phyloP scores from a whole-genome alignment of 2,888 invertebrate species.

The Diarsia rubi region DNA sequence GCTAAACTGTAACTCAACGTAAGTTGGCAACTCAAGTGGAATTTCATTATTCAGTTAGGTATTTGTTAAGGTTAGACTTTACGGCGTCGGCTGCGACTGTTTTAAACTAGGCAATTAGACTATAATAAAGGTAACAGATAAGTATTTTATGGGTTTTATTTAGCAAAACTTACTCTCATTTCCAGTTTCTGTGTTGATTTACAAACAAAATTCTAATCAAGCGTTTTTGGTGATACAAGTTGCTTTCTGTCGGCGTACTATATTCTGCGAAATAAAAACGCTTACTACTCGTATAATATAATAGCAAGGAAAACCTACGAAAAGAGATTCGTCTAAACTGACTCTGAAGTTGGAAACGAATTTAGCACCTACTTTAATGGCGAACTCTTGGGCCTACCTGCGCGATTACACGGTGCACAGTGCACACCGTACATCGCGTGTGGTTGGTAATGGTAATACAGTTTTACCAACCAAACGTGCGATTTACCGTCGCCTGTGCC shows the following conservation, averaged over 20 bases:
- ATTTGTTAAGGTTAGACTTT: constrained; percentile 4
- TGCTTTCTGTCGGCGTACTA: background rate
- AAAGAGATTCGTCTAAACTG: too few species aligned
- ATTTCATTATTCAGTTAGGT: constrained; percentile 42
- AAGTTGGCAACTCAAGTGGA: constrained; percentile 9
- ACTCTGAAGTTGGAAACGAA: background rate
- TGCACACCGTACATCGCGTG: too few species aligned
- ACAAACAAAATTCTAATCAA: background rate
- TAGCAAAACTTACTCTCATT: background rate
- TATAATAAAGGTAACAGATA: background rate
- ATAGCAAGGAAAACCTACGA: too few species aligned
- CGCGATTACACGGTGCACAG: too few species aligned
- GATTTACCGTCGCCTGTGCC: too few species aligned
- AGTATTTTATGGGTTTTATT: background rate
- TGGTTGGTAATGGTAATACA: too few species aligned
- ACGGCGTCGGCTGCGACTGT: background rate
- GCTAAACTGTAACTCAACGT: constrained; percentile 10
- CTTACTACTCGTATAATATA: too few species aligned
- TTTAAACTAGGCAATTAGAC: constrained; percentile 1
- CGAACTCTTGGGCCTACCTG: too few species aligned
- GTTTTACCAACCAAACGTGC: too few species aligned
- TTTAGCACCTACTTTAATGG: background rate
- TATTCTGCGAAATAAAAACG: background rate
- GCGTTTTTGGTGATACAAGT: background rate
- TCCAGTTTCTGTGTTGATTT: background rate